A percentile compares a stretch with the other conserved stretches of the same genome.
Evolutionary conservation across 2,888 invertebrate genomes (phyloP).

Genomic region (Caenorhabditis macrosperma): DNA sequence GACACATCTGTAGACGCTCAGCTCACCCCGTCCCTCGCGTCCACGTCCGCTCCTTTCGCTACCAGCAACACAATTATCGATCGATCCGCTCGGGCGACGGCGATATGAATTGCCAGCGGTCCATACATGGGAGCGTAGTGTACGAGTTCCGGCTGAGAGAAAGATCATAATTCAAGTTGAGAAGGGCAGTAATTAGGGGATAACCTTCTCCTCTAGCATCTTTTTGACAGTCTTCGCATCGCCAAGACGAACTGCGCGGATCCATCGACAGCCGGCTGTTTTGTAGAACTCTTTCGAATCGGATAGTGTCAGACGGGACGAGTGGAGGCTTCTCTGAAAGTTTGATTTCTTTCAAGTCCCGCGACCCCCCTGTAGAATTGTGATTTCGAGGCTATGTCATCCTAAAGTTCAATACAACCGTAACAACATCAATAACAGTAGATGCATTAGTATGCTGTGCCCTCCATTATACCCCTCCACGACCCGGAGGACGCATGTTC

Average conservation of each 20-base stretch:
- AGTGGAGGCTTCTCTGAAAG: conserved; percentile 54
- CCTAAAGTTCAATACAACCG: not conserved
- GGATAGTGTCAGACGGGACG: conserved; percentile 40
- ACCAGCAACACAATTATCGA: conserved; percentile 35
- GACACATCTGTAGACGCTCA: not conserved
- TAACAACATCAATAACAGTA: not conserved
- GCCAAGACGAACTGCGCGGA: conserved; percentile 39
- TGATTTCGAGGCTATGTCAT: too few species aligned
- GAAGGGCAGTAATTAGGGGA: not conserved
- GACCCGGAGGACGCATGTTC: conserved; percentile 28
- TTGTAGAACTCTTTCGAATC: conserved; percentile 51
- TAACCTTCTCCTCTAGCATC: conserved; percentile 54
- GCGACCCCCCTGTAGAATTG: too few species aligned
- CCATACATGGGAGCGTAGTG: conserved; percentile 50
- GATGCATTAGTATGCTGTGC: not conserved
- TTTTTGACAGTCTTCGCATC: conserved; percentile 36
- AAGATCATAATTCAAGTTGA: not conserved
- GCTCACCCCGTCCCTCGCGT: conserved; percentile 47
- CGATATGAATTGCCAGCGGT: conserved; percentile 43
- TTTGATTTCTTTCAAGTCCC: not conserved
- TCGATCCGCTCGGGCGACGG: conserved; percentile 32
- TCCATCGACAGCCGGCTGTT: conserved; percentile 42
- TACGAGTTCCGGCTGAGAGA: conserved; percentile 48
- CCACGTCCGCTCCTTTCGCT: conserved; percentile 50
- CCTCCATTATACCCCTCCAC: conserved; percentile 20